A percentile compares a stretch with the other conserved stretches of the same genome.
These are phyloP conservation scores for Agapostemon virescens DNA, from an alignment of 2,888 invertebrate species.

Conservation along the genomic window DNA sequence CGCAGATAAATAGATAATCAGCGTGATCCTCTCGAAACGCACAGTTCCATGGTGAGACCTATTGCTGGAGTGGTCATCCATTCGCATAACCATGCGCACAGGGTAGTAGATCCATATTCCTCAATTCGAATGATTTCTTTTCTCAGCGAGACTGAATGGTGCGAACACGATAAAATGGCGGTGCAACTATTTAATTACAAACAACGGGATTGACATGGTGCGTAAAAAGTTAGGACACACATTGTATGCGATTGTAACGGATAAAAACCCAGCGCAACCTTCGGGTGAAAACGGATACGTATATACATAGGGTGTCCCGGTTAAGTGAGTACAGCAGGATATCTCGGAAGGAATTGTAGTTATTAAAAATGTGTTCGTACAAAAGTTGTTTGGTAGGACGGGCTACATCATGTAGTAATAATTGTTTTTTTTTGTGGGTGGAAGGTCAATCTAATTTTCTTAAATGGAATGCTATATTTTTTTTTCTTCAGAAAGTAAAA, in stretches of 20 bases:
- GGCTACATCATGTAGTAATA: no score
- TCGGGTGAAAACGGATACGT: background rate
- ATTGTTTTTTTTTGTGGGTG: no score
- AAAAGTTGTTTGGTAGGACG: no score
- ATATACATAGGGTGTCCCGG: no score
- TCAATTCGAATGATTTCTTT: slow-evolving; percentile 2
- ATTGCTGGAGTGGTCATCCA: background rate
- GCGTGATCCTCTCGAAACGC: slow-evolving; percentile 16
- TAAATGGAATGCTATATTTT: no score
- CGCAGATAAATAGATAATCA: background rate
- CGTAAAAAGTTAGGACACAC: slow-evolving; percentile 53
- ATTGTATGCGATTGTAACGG: slow-evolving; percentile 34
- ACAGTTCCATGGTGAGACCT: slow-evolving; percentile 18
- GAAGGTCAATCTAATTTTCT: no score
- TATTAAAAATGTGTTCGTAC: no score
- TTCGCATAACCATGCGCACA: slow-evolving; percentile 15
- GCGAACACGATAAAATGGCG: slow-evolving; percentile 12
- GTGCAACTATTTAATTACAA: slow-evolving; percentile 48
- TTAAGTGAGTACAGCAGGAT: no score
- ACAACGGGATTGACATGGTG: slow-evolving; percentile 50
- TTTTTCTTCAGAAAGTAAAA: no score
- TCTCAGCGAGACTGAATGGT: slow-evolving; percentile 12
- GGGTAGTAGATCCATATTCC: slow-evolving; percentile 7
- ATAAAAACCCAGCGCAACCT: slow-evolving; percentile 37
- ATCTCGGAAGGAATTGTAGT: no score